phyloP scores from a whole-genome alignment of 2,797 vertebrate species.

The Spinus pinus region DNA sequence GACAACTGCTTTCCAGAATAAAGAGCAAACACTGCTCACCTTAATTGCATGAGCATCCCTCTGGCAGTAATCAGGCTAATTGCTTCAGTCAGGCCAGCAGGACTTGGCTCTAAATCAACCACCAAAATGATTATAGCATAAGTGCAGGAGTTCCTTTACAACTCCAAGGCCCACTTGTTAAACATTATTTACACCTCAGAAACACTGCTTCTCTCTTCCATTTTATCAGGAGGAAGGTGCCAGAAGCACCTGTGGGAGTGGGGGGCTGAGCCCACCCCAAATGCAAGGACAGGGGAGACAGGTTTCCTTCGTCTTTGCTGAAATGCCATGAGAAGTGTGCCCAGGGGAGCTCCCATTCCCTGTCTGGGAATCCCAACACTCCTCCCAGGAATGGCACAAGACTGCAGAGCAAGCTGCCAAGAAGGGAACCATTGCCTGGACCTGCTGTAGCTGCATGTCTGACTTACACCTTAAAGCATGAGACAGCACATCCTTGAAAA shows the following conservation, averaged over 20 bases:
- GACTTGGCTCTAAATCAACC: constrained; percentile 38
- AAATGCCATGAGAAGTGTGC: not conserved
- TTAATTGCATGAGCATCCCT: constrained; percentile 36
- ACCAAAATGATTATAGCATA: not conserved
- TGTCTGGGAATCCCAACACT: not conserved
- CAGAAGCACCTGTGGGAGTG: not conserved
- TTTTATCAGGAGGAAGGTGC: not conserved
- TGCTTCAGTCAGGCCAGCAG: constrained; percentile 25
- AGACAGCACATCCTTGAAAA: not conserved
- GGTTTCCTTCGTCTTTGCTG: not conserved
- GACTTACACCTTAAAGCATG: not conserved
- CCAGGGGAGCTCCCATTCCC: fast-evolving
- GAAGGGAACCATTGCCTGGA: not conserved
- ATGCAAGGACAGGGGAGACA: not conserved
- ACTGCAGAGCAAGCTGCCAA: not conserved
- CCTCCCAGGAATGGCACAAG: not conserved
- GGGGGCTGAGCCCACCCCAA: not conserved
- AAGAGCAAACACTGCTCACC: constrained; percentile 30
- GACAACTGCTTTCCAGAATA: not conserved
- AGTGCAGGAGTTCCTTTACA: not conserved
- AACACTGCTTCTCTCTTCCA: not conserved
- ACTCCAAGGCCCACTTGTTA: not conserved
- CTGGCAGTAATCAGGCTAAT: constrained; percentile 39
- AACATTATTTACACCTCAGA: constrained; percentile 47
- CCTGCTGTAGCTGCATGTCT: not conserved